These are phyloP conservation scores for Drosophila ficusphila DNA, from an alignment of 1,140 invertebrate genomes.

Conservation along the genomic window DNA sequence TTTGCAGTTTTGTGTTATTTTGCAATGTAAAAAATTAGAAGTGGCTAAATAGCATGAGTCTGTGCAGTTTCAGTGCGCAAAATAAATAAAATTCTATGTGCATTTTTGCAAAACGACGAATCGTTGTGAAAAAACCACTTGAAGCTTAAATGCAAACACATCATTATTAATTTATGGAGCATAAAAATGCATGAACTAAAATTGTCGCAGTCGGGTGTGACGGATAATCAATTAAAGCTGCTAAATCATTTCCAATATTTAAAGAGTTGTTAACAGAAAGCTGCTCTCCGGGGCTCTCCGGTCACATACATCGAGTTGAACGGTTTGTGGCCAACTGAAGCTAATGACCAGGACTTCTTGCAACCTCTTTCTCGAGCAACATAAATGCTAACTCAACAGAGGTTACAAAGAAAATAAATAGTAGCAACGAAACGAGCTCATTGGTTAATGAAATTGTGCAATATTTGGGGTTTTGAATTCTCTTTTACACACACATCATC, in stretches of 20 bases:
- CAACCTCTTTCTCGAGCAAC: constrained; percentile 24
- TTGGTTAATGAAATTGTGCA: too few relatives aligned
- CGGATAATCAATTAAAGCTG: not conserved
- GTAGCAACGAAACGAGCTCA: too few relatives aligned
- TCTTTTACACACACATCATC: too few relatives aligned
- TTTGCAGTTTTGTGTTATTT: constrained; percentile 17
- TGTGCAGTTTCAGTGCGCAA: constrained; percentile 4
- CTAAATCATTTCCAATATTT: constrained; percentile 21
- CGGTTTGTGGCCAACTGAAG: constrained; percentile 8
- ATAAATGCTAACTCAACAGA: not conserved
- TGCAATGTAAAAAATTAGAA: constrained; percentile 68
- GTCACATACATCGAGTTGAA: not conserved
- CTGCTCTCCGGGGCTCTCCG: too few relatives aligned
- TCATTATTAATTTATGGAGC: constrained; percentile 4
- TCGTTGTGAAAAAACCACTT: not conserved
- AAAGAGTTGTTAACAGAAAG: not conserved
- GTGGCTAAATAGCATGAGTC: constrained; percentile 37
- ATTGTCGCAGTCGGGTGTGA: not conserved
- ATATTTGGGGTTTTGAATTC: too few relatives aligned
- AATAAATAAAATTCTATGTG: constrained; percentile 51
- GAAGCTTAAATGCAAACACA: constrained; percentile 7
- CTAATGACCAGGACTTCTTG: not conserved
- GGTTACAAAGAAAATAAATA: not conserved
- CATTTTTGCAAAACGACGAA: constrained; percentile 12
- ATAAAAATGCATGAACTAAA: constrained; percentile 16